Evolutionary conservation across 2,797 vertebrate genomes (phyloP).

Genomic region (Falco novaeseelandiae): DNA sequence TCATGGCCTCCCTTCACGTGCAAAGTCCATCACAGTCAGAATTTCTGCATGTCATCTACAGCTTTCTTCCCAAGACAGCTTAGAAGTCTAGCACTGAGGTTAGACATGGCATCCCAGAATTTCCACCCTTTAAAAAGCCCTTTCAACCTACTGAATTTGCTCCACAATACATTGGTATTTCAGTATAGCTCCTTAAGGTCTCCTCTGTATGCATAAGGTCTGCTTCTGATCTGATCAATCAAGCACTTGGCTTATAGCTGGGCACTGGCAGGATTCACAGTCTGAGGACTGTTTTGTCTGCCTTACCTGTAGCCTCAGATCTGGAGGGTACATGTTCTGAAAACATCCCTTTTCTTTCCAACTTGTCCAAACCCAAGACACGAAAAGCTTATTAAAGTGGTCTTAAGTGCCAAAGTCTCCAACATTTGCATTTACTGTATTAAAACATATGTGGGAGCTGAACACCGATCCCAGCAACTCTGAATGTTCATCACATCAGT

Average conservation of each 20-base stretch:
- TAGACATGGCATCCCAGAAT: not conserved
- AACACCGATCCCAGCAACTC: not conserved
- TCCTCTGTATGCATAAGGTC: not conserved
- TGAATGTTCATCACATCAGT: not conserved
- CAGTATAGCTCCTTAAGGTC: not conserved
- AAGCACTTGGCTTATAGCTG: not conserved
- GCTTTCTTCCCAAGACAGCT: not conserved
- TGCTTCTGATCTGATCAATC: not conserved
- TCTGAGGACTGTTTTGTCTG: not conserved
- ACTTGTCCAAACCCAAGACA: not conserved
- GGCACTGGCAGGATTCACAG: not conserved
- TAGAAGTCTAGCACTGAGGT: not conserved
- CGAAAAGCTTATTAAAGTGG: not conserved
- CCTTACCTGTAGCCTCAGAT: not conserved
- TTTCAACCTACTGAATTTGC: not conserved
- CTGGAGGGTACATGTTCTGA: not conserved
- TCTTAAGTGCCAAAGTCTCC: not conserved
- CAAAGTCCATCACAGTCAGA: not conserved
- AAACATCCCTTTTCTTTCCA: not conserved
- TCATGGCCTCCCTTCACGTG: accelerated
- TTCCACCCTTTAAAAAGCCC: not conserved
- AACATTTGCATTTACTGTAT: not conserved
- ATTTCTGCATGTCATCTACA: not conserved
- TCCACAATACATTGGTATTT: not conserved
- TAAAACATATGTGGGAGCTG: not conserved